Base-by-base conservation (phyloP, 2,113 vertebrate genomes). In the Abramis brama region DNA sequence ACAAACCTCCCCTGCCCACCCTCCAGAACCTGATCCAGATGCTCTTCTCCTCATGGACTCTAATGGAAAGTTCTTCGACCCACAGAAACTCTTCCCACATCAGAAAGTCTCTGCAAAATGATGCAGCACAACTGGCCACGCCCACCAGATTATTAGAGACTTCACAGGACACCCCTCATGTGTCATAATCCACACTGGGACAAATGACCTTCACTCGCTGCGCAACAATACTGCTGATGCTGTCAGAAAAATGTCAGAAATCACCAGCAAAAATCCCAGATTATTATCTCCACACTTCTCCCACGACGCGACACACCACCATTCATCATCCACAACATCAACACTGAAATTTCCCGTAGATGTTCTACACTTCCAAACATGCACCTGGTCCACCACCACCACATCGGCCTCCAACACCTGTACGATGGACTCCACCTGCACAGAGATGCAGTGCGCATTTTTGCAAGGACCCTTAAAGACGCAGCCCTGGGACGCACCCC, bases 401-500 rank as follows among this genome's bases (percentile, higher is more conserved):
- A 77, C 75, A 55, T 77, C 47, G 6, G 47, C n/a, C 45, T 77
- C 50, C 47, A 55, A 33, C 15, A 77, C 27, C 75, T 77, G 25
- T 55, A 77, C 10, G 47, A 77, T 55, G 74, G 47, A 30, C 45
- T 77, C 0, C 47, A 33, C 25, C 75, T 55, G 10, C 47, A 77
- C 17, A 77, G 33, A 77, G 47, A 77, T 19, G 13, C 2, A 27
- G 47, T 4, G 6, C 4, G 1, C 10, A n/a, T 5, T 25, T 62
- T 62, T 43, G 70, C 70, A 73, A 73, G 43, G 36, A n/a, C 33
- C 19, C 36, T 73, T 43, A 77, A 77, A 30, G 74, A 77, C 30
- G n/a, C 13, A 52, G 47, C 33, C 12, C 39, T 43, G 39, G 39
- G 39, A 8, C 8, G 8, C 7, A 43, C 39, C 39, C 39, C 45